Evolutionary conservation across 2,113 vertebrate genomes (phyloP).

Genomic region (Morone chrysops): DNA sequence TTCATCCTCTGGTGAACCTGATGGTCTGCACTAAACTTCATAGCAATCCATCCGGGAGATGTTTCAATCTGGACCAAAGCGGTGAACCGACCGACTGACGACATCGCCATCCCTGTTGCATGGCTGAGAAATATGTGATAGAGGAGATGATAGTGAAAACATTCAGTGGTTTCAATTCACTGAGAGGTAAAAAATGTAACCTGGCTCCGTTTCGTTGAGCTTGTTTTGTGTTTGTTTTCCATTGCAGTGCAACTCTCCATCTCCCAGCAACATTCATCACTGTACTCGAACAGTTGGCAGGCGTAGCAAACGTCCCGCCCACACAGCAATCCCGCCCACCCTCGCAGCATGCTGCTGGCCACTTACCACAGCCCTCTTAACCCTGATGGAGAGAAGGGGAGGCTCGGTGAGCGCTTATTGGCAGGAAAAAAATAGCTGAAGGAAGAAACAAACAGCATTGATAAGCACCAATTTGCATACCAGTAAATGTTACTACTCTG

Average conservation of each 20-base stretch:
- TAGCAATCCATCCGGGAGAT: too few species aligned
- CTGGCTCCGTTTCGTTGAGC: neutral
- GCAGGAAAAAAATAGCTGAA: conserved; percentile 15
- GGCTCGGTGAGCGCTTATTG: conserved; percentile 10
- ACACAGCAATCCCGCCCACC: conserved; percentile 52
- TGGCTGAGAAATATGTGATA: neutral
- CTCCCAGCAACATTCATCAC: conserved; percentile 55
- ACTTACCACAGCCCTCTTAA: conserved; percentile 59
- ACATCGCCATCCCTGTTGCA: too few species aligned
- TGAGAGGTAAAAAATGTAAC: neutral
- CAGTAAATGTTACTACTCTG: neutral
- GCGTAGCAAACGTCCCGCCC: conserved; percentile 54
- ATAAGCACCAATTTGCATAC: neutral
- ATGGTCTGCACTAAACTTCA: neutral
- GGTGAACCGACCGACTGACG: too few species aligned
- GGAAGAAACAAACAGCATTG: conserved; percentile 12
- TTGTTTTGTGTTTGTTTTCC: neutral
- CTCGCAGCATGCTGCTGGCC: conserved; percentile 56
- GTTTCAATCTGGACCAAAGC: too few species aligned
- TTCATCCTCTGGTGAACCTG: neutral
- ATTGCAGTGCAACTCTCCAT: conserved; percentile 23
- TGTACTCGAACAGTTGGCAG: conserved; percentile 57
- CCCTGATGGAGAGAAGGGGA: conserved; percentile 40
- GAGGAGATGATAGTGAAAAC: neutral
- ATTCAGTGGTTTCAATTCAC: neutral